Evolutionary conservation across 2,113 vertebrate genomes (phyloP).

Genomic region (Oncorhynchus nerka): DNA sequence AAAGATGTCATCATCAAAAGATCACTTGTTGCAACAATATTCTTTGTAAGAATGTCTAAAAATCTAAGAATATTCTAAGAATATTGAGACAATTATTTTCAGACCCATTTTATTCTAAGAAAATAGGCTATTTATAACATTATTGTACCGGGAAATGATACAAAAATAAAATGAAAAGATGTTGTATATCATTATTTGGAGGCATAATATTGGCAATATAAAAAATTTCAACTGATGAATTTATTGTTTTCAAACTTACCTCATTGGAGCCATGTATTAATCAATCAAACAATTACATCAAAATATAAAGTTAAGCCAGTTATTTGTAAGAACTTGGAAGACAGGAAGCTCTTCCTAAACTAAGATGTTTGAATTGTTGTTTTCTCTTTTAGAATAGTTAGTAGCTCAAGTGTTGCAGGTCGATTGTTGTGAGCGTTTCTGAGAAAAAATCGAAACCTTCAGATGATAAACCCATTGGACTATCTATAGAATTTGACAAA

Average conservation of each 20-base stretch:
- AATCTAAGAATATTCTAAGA: neutral
- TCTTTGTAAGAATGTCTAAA: no score
- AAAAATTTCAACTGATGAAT: constrained; percentile 64
- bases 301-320: constrained; percentile 43
- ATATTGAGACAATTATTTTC: neutral
- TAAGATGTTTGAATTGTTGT: constrained; percentile 9
- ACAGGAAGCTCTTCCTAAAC: neutral
- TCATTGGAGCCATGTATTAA: constrained; percentile 68
- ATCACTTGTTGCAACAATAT: neutral
- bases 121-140: constrained; percentile 81
- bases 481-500: constrained; percentile 87
- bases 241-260: constrained; percentile 74
- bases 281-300: constrained; percentile 50
- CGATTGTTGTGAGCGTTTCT: constrained; percentile 93
- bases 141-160: constrained; percentile 82
- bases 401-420: constrained; percentile 92
- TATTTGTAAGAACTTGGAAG: neutral
- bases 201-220: constrained; percentile 70
- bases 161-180: constrained; percentile 89
- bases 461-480: constrained; percentile 85
- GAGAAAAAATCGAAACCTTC: constrained; percentile 96
- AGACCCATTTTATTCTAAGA: constrained; percentile 88
- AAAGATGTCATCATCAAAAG: neutral
- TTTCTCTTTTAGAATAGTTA: constrained; percentile 65
- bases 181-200: constrained; percentile 75